Evolutionary conservation across 2,888 invertebrate species (phyloP).

Genomic region (Drosophila greeni): DNA sequence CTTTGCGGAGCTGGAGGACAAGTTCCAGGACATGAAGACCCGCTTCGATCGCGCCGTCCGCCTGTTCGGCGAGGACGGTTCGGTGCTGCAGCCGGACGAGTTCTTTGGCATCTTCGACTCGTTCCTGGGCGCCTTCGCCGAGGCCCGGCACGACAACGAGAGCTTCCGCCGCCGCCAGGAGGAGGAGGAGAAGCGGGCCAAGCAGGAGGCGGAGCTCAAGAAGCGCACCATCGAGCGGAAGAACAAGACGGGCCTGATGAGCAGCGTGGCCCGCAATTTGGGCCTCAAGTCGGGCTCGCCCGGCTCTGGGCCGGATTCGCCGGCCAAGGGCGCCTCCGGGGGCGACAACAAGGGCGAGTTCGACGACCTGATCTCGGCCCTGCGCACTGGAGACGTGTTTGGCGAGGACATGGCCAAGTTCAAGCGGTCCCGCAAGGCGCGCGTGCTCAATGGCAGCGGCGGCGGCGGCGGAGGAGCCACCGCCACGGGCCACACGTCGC

Average conservation of each 20-base stretch:
- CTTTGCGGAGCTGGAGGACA: conserved; percentile 94
- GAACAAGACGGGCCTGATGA: conserved; percentile 87
- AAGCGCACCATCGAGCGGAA: conserved; percentile 93
- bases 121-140: conserved; percentile 89
- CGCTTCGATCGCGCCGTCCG: conserved; percentile 92
- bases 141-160: conserved; percentile 93
- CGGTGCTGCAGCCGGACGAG: conserved; percentile 91
- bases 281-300: conserved; percentile 81
- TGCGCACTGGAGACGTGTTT: conserved; percentile 96
- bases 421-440: conserved; percentile 86
- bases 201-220: conserved; percentile 91
- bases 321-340: conserved; percentile 79
- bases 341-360: conserved; percentile 88
- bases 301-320: conserved; percentile 42
- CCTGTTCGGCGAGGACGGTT: conserved; percentile 93
- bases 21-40: conserved; percentile 96
- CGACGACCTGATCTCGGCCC: conserved; percentile 95
- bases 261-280: conserved; percentile 86
- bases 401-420: conserved; percentile 97
- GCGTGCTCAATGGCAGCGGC: conserved; percentile 80
- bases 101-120: conserved; percentile 95
- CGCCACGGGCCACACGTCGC: conserved; percentile 80
- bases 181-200: conserved; percentile 92
- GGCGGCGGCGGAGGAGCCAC: neutral
- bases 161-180: conserved; percentile 89